Evolutionary conservation across 2,888 invertebrate species (phyloP).

Genomic region (Xestobium rufovillosum): DNA sequence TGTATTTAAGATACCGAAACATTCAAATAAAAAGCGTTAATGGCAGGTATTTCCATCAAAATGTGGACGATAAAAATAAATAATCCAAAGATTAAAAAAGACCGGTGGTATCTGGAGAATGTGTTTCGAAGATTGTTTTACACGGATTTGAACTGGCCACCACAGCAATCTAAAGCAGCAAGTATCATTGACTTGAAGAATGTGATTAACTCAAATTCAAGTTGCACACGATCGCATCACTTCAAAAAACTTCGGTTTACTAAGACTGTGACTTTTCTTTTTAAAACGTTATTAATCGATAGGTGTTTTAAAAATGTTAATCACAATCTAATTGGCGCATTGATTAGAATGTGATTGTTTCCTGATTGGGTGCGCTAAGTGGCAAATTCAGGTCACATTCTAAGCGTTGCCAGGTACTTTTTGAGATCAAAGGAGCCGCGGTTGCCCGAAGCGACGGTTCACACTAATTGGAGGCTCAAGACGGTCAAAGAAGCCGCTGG

Average conservation of each 20-base stretch:
- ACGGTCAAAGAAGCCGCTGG: slow-evolving; percentile 46
- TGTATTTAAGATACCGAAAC: no score
- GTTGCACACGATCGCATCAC: slow-evolving; percentile 22
- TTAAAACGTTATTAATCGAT: slow-evolving; percentile 33
- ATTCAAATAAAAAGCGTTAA: no score
- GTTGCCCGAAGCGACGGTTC: slow-evolving; percentile 44
- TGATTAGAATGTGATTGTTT: slow-evolving; percentile 31
- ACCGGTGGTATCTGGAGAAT: no score
- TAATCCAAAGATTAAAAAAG: no score
- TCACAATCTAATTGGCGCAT: slow-evolving; percentile 36
- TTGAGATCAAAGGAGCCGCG: slow-evolving; percentile 43
- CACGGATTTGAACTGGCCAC: slow-evolving; percentile 30
- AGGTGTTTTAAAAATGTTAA: slow-evolving; percentile 36
- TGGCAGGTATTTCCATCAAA: no score
- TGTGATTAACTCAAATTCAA: slow-evolving; percentile 35
- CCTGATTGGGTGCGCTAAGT: slow-evolving; percentile 10
- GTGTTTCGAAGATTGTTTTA: slow-evolving; percentile 29
- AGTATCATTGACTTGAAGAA: slow-evolving; percentile 33
- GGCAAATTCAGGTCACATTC: slow-evolving; percentile 31
- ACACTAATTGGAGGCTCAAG: slow-evolving; percentile 46
- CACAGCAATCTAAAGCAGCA: slow-evolving; percentile 22
- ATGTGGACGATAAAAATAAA: no score
- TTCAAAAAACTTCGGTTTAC: slow-evolving; percentile 22
- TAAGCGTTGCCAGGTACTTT: slow-evolving; percentile 41
- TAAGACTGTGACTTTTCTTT: slow-evolving; percentile 38